phyloP scores from a whole-genome alignment of 2,113 vertebrate genomes.

The Dicentrarchus labrax region DNA sequence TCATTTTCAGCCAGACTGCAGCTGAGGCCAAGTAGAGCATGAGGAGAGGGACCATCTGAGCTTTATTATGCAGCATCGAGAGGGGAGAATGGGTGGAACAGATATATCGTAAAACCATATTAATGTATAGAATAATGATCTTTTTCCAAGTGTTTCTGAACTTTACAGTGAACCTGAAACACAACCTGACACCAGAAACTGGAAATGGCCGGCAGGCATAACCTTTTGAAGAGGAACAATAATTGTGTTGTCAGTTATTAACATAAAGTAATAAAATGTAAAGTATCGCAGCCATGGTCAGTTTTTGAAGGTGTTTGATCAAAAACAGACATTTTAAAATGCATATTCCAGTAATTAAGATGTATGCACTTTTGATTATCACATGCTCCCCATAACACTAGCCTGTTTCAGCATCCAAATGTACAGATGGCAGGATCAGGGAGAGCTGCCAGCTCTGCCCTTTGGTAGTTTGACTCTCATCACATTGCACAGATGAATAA shows the following conservation, averaged over 20 bases:
- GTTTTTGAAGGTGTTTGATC: conserved; percentile 5
- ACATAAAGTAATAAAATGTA: neutral
- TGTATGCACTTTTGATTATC: conserved; percentile 16
- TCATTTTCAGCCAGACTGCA: conserved; percentile 29
- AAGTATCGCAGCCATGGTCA: neutral
- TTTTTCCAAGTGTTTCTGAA: neutral
- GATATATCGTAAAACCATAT: conserved; percentile 1
- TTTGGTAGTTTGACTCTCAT: conserved; percentile 65
- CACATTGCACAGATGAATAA: conserved; percentile 73
- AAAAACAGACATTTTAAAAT: neutral
- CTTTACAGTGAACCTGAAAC: conserved; percentile 17
- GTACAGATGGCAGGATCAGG: conserved; percentile 69
- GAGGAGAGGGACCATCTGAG: conserved; percentile 31
- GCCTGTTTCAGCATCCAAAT: conserved; percentile 44
- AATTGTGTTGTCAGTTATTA: neutral
- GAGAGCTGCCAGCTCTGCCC: conserved; percentile 57
- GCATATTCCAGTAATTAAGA: conserved; percentile 8
- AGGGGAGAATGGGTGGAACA: conserved; percentile 1
- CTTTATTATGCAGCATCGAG: conserved; percentile 33
- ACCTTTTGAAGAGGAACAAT: neutral
- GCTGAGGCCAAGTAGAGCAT: conserved; percentile 32
- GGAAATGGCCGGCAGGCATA: neutral
- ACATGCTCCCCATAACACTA: conserved; percentile 19
- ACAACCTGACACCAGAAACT: neutral
- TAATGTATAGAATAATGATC: neutral